Base-by-base conservation (phyloP, 1,140 invertebrate species). In the Drosophila saltans region DNA sequence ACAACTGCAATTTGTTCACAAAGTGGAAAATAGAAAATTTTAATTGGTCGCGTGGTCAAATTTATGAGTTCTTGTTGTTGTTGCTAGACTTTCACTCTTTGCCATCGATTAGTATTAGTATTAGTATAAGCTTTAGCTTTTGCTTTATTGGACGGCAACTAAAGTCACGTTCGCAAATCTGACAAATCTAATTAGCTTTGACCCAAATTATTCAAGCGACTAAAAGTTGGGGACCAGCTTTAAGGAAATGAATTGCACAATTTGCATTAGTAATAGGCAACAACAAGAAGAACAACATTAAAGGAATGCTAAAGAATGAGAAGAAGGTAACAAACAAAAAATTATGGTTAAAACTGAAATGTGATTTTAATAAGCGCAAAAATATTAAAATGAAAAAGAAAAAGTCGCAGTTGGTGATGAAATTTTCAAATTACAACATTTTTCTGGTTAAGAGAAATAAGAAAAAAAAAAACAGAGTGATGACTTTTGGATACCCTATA, bases 221-320 rank as follows among this genome's bases (percentile, higher is more conserved):
- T 21, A 36, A 36, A 33, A 4, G n/a, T 33, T 36, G 3, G 10
- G 16, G 5, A 16, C 16, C 28, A 11, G 26, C 67, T 77, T 79
- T 82, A 88, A 72, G 76, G 63, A 88, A 88, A 88, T 82, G 69
- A 77, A 80, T 80, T 82, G 80, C 83, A 83, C 43, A 74, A 71
- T 52, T 52, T 52, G 45, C 45, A 52, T 52, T 11, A 52, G 8
- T 7, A 10, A 26, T 16, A 61, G 71, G 66, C 62, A 56, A 21
- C 24, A 66, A 59, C 16, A 39, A 48, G 40, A n/a, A 59, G 10
- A 41, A 8, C 36, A 39, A 62, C 39, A 40, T 30, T 30, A 30
- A 40, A 55, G n/a, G 60, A 39, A 55, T 16, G 10, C 48, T 65
- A 5, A 36, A 36, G 33, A 68, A 64, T 63, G 57, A 61, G 55